Evolutionary conservation across 2,888 invertebrate species (phyloP), one percentile per base, ranked within the genome.

Genomic region (Schrankia costaestrigalis): DNA sequence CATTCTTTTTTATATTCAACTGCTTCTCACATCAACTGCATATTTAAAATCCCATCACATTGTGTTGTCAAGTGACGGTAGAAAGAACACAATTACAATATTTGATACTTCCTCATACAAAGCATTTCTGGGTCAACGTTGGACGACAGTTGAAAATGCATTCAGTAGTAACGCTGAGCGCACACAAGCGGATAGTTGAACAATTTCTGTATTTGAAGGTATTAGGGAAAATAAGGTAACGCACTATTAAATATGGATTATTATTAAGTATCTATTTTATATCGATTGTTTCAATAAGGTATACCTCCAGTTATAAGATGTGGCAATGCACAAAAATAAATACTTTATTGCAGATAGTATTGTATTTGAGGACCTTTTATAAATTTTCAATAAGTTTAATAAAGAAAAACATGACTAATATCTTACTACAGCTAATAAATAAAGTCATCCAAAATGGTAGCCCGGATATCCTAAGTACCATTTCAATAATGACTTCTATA

Each of bases 101-200:
- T 41, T 53, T 45, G 39, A 38, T 39, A 56, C 51, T 54, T 51
- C 56, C 48, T 51, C 35, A 31, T 37, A 44, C 41, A 49, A 43
- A 33, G 39, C 33, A 17, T 54, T 56, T 58, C 44, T 58, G 34
- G 57, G 57, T 58, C 56, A 58, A 27, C 32, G 35, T 41, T 39
- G 35, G 34, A 40, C 39, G 51, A 54, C 56, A 45, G 51, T 58
- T 45, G 54, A 46, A 56, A 56, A 58, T 58, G 57, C 57, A 58
- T 48, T 56, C 32, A 21, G 36, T 26, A 35, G 19, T 56, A 33
- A 54, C 25, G 56, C 40, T 37, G 5, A 26, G 35, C 10, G 21
- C 43, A 48, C 41, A 54, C 46, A 11, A 24, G 15, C 48, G 43
- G 12, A 9, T 19, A 23, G 35, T 24, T 28, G 29, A 26, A 21